Percentiles rank a stretch among this genome's conserved stretches.
phyloP scores from a whole-genome alignment of 2,888 invertebrate genomes.

The Troglohyphantes excavatus region DNA sequence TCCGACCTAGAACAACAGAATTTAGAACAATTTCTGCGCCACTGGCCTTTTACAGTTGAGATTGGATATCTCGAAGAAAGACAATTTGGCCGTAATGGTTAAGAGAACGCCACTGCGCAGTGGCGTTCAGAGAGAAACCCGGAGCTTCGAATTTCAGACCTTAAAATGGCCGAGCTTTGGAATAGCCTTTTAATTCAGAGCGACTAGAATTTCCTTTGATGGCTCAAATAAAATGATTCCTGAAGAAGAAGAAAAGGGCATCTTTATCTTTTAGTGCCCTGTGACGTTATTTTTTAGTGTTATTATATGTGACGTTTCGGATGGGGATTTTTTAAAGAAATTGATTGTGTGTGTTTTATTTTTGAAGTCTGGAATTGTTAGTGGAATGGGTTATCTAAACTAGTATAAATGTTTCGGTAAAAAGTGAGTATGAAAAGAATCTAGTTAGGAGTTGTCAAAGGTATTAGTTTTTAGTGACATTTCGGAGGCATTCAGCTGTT shows the following conservation, averaged over 20 bases:
- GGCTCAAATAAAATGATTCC: not conserved
- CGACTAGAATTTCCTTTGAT: constrained; percentile 23
- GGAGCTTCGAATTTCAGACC: constrained; percentile 23
- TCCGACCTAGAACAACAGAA: no score
- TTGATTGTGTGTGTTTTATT: not conserved
- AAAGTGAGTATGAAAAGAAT: not conserved
- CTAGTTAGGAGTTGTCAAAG: not conserved
- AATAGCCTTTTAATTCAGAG: constrained; percentile 43
- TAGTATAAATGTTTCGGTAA: not conserved
- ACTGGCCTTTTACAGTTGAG: not conserved
- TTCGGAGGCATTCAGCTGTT: no score
- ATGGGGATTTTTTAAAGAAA: not conserved
- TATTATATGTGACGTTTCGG: not conserved
- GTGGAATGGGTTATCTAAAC: not conserved
- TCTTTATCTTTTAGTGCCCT: not conserved
- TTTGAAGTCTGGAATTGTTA: not conserved
- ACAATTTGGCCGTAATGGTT: constrained; percentile 27
- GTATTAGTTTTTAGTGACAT: no score
- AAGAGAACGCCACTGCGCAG: constrained; percentile 7
- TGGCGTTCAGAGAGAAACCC: not conserved
- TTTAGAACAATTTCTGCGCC: not conserved
- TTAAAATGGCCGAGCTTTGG: constrained; percentile 23
- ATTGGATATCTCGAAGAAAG: constrained; percentile 35
- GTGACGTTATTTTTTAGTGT: not conserved
- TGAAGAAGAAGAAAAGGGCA: not conserved